These are phyloP conservation scores for Melolontha melolontha DNA, from an alignment of 2,888 invertebrate species.

Conservation along the genomic window DNA sequence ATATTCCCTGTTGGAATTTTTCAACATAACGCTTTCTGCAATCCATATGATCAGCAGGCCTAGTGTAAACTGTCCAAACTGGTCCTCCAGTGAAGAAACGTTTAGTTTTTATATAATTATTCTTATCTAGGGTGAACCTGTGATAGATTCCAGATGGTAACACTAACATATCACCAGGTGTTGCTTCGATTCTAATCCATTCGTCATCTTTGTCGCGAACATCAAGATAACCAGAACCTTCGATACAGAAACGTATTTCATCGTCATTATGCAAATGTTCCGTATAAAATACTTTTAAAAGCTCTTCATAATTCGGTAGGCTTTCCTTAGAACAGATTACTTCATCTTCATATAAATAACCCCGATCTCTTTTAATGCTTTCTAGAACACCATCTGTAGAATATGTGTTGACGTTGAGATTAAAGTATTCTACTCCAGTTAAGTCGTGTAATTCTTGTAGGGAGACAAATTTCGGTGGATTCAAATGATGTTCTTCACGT, in stretches of 20 bases:
- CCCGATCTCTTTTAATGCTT: constrained; percentile 77
- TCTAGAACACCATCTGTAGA: constrained; percentile 75
- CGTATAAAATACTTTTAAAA: constrained; percentile 86
- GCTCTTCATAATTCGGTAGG: constrained; percentile 85
- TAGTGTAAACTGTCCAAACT: constrained; percentile 91
- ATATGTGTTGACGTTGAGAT: constrained; percentile 77
- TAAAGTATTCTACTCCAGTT: constrained; percentile 91
- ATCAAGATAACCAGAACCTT: constrained; percentile 96
- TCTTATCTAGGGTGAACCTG: constrained; percentile 89
- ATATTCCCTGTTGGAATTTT: constrained; percentile 65
- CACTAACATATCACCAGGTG: constrained; percentile 88
- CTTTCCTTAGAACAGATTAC: constrained; percentile 84
- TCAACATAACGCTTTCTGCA: constrained; percentile 80
- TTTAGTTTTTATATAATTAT: constrained; percentile 88
- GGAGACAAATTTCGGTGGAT: constrained; percentile 79
- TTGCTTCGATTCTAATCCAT: constrained; percentile 93
- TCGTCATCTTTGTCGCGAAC: constrained; percentile 86
- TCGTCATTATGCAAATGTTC: constrained; percentile 98
- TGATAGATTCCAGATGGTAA: constrained; percentile 98
- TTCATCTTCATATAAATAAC: constrained; percentile 89
- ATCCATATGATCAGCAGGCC: constrained; percentile 88
- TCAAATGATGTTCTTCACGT: constrained; percentile 83
- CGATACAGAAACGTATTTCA: constrained; percentile 90
- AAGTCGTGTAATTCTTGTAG: constrained; percentile 75
- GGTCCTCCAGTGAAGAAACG: constrained; percentile 95